phyloP scores from a whole-genome alignment of 2,797 vertebrate species.

The Fistularia commersonii region DNA sequence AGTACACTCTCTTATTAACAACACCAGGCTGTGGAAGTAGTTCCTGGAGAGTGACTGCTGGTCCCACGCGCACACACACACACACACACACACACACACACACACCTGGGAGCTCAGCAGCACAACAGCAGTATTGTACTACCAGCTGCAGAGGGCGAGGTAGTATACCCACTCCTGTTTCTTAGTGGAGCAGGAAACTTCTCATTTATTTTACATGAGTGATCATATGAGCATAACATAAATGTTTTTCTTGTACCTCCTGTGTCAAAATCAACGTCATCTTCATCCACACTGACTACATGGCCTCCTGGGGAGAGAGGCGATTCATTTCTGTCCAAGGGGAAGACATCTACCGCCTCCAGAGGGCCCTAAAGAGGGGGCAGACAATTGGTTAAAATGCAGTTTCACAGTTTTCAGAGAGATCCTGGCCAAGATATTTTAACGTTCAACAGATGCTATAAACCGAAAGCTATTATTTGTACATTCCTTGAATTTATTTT shows the following conservation, averaged over 20 bases:
- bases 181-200: not conserved
- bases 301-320: constrained; percentile 62
- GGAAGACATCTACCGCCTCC: constrained; percentile 56
- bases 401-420: constrained; percentile 5
- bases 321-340: constrained; percentile 28
- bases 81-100: constrained; percentile 33
- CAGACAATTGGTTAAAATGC: constrained; percentile 1
- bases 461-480: constrained; percentile 11
- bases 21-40: constrained; percentile 35
- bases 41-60: constrained; percentile 23
- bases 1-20: constrained; percentile 41
- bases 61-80: constrained; percentile 22
- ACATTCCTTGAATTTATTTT: constrained; percentile 4
- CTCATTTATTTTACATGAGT: not conserved
- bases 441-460: constrained; percentile 37
- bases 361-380: constrained; percentile 40
- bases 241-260: constrained; percentile 76
- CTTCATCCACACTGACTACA: constrained; percentile 80
- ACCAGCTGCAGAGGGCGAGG: constrained; percentile 38
- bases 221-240: not conserved
- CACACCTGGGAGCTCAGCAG: constrained; percentile 54
- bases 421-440: constrained; percentile 4
- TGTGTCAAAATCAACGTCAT: constrained; percentile 72
- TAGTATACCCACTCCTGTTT: constrained; percentile 24
- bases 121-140: constrained; percentile 64